Percentiles rank a stretch among this genome's conserved stretches.
phyloP scores from a whole-genome alignment of 2,888 invertebrate species.

The Quadroppia sp. region DNA sequence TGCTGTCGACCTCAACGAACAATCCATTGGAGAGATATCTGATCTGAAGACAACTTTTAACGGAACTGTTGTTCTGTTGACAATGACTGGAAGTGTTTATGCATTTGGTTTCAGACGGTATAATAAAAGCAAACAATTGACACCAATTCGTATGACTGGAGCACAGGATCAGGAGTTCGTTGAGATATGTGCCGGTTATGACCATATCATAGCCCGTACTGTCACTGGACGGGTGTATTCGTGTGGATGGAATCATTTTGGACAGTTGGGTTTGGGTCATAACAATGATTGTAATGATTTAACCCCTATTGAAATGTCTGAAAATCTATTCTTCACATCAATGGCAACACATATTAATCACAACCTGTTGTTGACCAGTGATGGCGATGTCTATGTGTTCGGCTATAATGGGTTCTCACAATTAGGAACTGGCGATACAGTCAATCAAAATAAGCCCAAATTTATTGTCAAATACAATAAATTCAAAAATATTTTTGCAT shows the following conservation, averaged over 20 bases:
- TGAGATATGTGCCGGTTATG: not conserved
- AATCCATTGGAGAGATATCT: not conserved
- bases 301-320: not conserved
- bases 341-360: not conserved
- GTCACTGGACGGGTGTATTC: conserved; percentile 59
- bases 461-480: not conserved
- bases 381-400: conserved; percentile 28
- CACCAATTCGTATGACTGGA: not conserved
- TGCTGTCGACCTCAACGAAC: not conserved
- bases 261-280: conserved; percentile 60
- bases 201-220: conserved; percentile 54
- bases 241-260: conserved; percentile 65
- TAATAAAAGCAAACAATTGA: not conserved
- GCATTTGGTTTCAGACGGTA: not conserved
- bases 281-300: not conserved
- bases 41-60: not conserved
- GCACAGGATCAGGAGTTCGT: not conserved
- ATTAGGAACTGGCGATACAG: not conserved
- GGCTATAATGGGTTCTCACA: conserved; percentile 10
- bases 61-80: not conserved
- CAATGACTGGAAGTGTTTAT: not conserved
- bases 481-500: conserved; percentile 26
- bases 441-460: not conserved
- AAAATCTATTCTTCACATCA: not conserved
- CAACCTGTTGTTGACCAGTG: conserved; percentile 12